These are phyloP conservation scores for Pristionchus entomophagus DNA, from an alignment of 2,888 invertebrate species.

Conservation along the genomic window DNA sequence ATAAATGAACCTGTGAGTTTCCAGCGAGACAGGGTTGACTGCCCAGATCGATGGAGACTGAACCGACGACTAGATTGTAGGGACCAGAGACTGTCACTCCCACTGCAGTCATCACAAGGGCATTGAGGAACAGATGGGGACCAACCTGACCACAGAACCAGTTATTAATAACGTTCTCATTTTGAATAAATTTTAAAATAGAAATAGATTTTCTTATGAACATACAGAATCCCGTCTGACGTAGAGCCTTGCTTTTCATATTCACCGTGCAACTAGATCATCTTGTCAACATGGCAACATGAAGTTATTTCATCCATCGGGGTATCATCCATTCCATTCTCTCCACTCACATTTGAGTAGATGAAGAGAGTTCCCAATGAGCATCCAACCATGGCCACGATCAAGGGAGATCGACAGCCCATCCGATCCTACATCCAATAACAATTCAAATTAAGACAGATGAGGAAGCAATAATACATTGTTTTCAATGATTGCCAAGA, in stretches of 20 bases:
- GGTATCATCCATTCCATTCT: too few species aligned
- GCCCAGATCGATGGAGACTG: constrained; percentile 79
- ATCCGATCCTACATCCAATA: constrained; percentile 66
- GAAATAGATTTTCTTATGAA: too few species aligned
- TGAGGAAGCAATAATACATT: too few species aligned
- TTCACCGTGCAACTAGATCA: too few species aligned
- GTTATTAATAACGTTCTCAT: background rate
- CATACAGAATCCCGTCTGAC: too few species aligned
- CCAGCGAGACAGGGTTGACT: constrained; percentile 76
- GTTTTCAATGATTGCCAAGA: background rate
- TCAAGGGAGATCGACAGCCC: constrained; percentile 71
- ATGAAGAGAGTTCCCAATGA: constrained; percentile 69
- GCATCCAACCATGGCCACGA: constrained; percentile 70
- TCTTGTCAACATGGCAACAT: too few species aligned
- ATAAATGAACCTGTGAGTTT: too few species aligned
- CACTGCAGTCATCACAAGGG: constrained; percentile 77
- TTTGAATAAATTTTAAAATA: too few species aligned
- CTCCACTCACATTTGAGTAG: constrained; percentile 61
- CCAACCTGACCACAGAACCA: constrained; percentile 60
- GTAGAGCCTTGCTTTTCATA: too few species aligned
- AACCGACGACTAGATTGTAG: constrained; percentile 78
- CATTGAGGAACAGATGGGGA: constrained; percentile 74
- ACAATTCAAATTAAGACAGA: too few species aligned
- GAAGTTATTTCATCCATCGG: too few species aligned
- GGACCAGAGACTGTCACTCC: constrained; percentile 79